Evolutionary conservation across 2,113 vertebrate species (phyloP).

Genomic region (Tympanuchus pallidicinctus): DNA sequence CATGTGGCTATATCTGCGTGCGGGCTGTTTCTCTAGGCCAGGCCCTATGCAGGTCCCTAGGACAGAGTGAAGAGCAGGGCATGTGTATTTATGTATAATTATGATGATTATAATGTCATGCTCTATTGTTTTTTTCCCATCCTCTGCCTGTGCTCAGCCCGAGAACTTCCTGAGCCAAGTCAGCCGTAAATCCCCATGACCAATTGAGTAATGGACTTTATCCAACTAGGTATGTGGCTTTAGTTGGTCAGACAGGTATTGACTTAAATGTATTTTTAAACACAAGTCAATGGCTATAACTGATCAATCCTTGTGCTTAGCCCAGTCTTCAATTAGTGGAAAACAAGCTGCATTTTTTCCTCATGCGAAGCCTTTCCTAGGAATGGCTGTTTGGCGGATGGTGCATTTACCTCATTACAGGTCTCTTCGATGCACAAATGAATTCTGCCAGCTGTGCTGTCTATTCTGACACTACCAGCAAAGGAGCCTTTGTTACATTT

Average conservation of each 20-base stretch:
- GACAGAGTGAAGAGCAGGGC: background rate
- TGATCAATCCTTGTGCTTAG: background rate
- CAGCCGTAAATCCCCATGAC: background rate
- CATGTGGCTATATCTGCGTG: fast-evolving
- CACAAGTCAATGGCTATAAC: background rate
- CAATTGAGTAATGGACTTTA: background rate
- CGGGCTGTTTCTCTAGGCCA: background rate
- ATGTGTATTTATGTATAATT: fast-evolving
- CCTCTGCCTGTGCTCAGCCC: background rate
- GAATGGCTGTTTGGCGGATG: background rate
- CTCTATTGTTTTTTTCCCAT: background rate
- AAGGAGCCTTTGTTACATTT: background rate
- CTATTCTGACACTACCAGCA: background rate
- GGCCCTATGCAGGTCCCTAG: background rate
- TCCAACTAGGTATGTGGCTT: background rate
- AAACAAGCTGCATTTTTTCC: background rate
- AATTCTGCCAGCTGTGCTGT: background rate
- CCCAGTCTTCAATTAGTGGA: background rate
- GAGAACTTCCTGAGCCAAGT: background rate
- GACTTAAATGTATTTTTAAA: background rate
- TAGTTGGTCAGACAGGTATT: background rate
- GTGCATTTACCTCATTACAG: background rate
- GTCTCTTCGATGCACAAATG: background rate
- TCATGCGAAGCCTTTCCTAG: background rate
- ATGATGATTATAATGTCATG: background rate